Evolutionary conservation across 2,888 invertebrate genomes (phyloP), one percentile per base, ranked within the genome.

Genomic region (Caenorhabditis zanzibari): DNA sequence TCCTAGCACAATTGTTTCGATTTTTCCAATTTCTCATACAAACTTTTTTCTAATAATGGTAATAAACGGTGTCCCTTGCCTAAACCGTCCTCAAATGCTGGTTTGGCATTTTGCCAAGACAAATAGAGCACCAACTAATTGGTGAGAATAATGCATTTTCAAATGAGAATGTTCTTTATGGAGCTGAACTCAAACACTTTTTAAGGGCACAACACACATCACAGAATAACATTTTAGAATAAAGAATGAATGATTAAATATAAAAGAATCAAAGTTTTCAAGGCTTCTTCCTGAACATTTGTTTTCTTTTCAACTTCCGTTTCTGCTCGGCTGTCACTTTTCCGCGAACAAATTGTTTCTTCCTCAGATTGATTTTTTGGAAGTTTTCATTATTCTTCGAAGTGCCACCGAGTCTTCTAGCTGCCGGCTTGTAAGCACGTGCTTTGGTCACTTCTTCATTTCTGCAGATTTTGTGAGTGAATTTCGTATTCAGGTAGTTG

Each of bases 331-430:
- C 87, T 0, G 85, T 79, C 16, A 86, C 80, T 63, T 89, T 88
- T 74, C 89, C 89, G 10, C 88, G 80, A 9, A 82, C 85, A 61
- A 85, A 88, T 49, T 69, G 68, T 59, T 88, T 88, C 76, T 89
- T 89, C 59, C 82, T 69, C 76, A 89, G 61, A 75, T 89, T 89
- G 66, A 89, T 86, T 26, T 82, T 85, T 32, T 88, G 86, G 72
- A 86, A 89, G 63, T 89, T 89, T 59, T 75, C 83, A 52, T 83
- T 82, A 10, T 32, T 68, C 22, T 66, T 77, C 16, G 41, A 32
- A 16, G 66, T 16, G 0, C 38, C 64, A 5, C 73, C 68, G 28
- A 82, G 61, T 54, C 58, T 47, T 47, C 82, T 56, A 5, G 73
- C 68, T n/a, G 69, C 75, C n/a, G 84, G 74, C 28, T 84, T 82